Conservation (phyloP, 2,113 vertebrate species). For the Phrynosoma blainvillii region DNA sequence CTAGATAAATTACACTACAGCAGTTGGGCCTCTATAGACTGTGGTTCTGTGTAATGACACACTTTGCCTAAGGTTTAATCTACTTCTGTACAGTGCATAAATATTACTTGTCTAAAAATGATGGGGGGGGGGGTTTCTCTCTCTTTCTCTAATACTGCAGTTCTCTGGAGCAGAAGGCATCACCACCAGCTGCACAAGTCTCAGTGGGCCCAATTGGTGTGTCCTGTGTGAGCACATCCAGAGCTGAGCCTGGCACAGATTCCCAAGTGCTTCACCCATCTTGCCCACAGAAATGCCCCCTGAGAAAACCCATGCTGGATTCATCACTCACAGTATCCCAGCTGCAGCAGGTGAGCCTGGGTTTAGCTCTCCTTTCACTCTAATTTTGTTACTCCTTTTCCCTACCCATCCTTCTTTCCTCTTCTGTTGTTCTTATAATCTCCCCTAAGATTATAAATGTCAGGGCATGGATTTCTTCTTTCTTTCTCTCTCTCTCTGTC, state of each 20-base stretch:
- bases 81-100: background rate
- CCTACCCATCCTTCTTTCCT: background rate
- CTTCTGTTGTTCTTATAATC: background rate
- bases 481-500: no score
- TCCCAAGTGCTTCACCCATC: background rate
- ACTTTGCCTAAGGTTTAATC: background rate
- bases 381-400: no score
- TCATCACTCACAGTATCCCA: slow-evolving; percentile 5
- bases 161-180: background rate
- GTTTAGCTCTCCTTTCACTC: background rate
- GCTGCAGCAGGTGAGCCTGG: slow-evolving; percentile 23
- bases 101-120: background rate
- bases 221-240: background rate
- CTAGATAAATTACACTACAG: background rate
- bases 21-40: background rate
- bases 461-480: no score
- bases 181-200: background rate
- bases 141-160: background rate
- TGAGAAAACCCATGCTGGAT: background rate
- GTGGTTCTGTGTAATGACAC: no score
- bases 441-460: no score
- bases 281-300: slow-evolving; percentile 6
- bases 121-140: background rate
- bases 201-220: background rate
- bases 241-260: background rate